phyloP scores from a whole-genome alignment of 2,113 vertebrate genomes.

The Entomyzon cyanotis region DNA sequence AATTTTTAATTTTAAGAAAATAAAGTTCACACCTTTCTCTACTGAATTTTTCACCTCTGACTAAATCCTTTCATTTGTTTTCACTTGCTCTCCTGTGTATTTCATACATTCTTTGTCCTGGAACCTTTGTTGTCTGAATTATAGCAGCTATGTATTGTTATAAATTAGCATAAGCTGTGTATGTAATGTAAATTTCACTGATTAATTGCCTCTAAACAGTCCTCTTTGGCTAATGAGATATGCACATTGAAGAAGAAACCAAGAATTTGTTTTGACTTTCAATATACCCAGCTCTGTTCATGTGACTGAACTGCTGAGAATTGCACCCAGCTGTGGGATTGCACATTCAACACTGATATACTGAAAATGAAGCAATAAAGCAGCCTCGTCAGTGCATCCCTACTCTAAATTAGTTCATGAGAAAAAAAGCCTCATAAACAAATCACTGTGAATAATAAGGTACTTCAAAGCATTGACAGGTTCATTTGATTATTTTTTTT shows the following conservation, averaged over 20 bases:
- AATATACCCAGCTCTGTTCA: background rate
- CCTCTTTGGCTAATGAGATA: background rate
- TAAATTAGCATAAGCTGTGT: background rate
- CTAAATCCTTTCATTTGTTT: background rate
- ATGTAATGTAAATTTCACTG: background rate
- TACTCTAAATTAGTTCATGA: background rate
- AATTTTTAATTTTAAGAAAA: background rate
- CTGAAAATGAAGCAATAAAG: background rate
- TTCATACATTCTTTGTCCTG: accelerated
- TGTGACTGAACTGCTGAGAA: background rate
- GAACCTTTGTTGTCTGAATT: background rate
- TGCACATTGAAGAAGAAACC: background rate
- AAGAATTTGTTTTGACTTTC: background rate
- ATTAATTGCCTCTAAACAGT: background rate
- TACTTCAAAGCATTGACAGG: background rate
- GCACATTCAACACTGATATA: background rate
- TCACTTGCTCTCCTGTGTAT: background rate
- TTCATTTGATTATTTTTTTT: background rate
- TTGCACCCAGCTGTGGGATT: background rate
- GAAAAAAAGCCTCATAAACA: background rate
- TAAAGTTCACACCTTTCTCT: background rate
- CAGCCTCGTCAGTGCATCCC: background rate
- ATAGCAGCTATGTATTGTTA: background rate
- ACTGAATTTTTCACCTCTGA: background rate
- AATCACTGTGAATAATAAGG: background rate